phyloP scores from a whole-genome alignment of 2,888 invertebrate species.

The Thymelicus sylvestris region DNA sequence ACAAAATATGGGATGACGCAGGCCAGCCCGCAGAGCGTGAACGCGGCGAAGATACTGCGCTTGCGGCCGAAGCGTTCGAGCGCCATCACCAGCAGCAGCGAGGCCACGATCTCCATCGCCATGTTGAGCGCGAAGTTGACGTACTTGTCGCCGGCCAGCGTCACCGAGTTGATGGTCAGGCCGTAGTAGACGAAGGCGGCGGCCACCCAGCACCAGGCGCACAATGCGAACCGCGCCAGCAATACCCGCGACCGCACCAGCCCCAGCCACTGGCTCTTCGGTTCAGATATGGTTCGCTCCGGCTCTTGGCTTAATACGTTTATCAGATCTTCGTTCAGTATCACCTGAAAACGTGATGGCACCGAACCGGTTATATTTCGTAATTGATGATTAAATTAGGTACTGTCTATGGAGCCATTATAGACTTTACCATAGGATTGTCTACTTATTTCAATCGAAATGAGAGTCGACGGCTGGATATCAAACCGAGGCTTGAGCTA shows the following conservation, averaged over 20 bases:
- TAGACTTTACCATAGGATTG: no score
- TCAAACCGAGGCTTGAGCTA: no score
- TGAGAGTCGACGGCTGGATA: no score
- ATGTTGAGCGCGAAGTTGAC: conserved; percentile 87
- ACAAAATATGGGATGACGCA: conserved; percentile 67
- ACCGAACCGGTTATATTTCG: no score
- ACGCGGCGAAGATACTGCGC: conserved; percentile 66
- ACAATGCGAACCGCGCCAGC: conserved; percentile 59
- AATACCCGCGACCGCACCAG: conserved; percentile 62
- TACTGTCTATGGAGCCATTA: no score
- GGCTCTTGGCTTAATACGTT: conserved; percentile 50
- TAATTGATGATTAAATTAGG: no score
- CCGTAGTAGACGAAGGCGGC: conserved; percentile 92
- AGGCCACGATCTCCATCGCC: conserved; percentile 78
- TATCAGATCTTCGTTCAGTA: conserved; percentile 61
- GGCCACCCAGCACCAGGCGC: conserved; percentile 88
- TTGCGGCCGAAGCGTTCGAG: conserved; percentile 72
- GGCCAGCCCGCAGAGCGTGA: conserved; percentile 66
- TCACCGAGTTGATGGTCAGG: conserved; percentile 90
- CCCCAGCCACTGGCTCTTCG: conserved; percentile 56
- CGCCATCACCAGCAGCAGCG: conserved; percentile 74
- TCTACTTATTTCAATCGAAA: no score
- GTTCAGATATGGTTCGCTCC: conserved; percentile 36
- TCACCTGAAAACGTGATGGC: conserved; percentile 50
- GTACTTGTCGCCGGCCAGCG: conserved; percentile 80